These are phyloP conservation scores for Polypterus bichir DNA, from an alignment of 2,113 vertebrate species.

Conservation along the genomic window DNA sequence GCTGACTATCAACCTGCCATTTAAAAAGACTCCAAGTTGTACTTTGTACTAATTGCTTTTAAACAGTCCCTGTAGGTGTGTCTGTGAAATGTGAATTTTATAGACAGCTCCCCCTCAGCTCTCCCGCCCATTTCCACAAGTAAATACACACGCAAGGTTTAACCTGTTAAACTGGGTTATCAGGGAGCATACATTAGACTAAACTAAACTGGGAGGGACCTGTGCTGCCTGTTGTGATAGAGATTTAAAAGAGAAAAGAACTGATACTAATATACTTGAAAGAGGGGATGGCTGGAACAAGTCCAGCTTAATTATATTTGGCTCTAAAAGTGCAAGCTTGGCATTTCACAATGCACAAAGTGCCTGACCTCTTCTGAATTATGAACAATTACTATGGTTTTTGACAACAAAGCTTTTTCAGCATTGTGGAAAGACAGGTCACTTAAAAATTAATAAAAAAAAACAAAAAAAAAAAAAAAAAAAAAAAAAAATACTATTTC, in stretches of 20 bases:
- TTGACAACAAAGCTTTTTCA: too few relatives aligned
- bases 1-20: too few relatives aligned
- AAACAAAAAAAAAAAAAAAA: too few relatives aligned
- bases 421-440: too few relatives aligned
- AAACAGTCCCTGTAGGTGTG: conserved; percentile 27
- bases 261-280: conserved; percentile 30
- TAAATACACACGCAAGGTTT: conserved; percentile 46
- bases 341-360: conserved; percentile 11
- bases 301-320: conserved; percentile 49
- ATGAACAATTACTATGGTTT: too few relatives aligned
- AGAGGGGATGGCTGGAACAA: conserved; percentile 28
- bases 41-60: conserved; percentile 31
- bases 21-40: conserved; percentile 1
- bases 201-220: conserved; percentile 62
- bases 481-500: too few relatives aligned
- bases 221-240: conserved; percentile 46
- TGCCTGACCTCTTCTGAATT: too few relatives aligned
- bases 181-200: conserved; percentile 37
- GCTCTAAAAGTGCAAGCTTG: conserved; percentile 29
- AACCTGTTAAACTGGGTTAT: conserved; percentile 57
- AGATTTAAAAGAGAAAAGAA: conserved; percentile 15
- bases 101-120: conserved; percentile 8
- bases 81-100: conserved; percentile 21
- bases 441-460: too few relatives aligned
- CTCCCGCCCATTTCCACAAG: conserved; percentile 2